Conservation (phyloP, 2,888 invertebrate genomes). For the Elysia crispata region DNA sequence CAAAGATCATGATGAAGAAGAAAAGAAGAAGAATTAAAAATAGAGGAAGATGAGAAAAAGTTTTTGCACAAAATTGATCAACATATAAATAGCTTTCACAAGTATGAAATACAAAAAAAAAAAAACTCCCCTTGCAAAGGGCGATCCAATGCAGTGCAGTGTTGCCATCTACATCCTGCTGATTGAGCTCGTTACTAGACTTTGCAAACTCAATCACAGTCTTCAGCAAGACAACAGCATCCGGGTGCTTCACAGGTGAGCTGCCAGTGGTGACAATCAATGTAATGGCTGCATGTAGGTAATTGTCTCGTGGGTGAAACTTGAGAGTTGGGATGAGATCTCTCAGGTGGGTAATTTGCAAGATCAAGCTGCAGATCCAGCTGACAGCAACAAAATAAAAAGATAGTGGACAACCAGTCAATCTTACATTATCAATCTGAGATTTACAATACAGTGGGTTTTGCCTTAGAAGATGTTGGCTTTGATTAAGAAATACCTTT, state of each 20-base stretch:
- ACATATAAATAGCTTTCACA: too few species aligned
- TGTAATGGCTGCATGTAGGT: conserved; percentile 61
- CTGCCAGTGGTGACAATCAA: conserved; percentile 59
- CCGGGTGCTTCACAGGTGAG: not conserved
- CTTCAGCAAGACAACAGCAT: too few species aligned
- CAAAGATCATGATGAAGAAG: too few species aligned
- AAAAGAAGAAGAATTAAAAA: too few species aligned
- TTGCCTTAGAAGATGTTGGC: too few species aligned
- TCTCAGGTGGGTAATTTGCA: conserved; percentile 56
- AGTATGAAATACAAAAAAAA: not conserved
- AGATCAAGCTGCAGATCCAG: conserved; percentile 48
- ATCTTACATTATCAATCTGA: too few species aligned
- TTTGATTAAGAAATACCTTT: too few species aligned
- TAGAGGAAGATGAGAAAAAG: too few species aligned
- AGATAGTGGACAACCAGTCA: too few species aligned
- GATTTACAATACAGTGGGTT: too few species aligned
- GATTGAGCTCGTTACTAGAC: not conserved
- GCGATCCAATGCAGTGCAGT: conserved; percentile 55
- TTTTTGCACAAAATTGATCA: too few species aligned
- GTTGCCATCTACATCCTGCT: conserved; percentile 59
- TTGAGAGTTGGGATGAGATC: conserved; percentile 57
- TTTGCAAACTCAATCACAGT: not conserved
- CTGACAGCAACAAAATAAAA: not conserved
- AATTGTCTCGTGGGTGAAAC: conserved; percentile 58
- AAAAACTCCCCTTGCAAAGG: conserved; percentile 17